Evolutionary conservation across 2,797 vertebrate species (phyloP), one percentile per base, ranked within the genome.

Genomic region (Lithobates pipiens): DNA sequence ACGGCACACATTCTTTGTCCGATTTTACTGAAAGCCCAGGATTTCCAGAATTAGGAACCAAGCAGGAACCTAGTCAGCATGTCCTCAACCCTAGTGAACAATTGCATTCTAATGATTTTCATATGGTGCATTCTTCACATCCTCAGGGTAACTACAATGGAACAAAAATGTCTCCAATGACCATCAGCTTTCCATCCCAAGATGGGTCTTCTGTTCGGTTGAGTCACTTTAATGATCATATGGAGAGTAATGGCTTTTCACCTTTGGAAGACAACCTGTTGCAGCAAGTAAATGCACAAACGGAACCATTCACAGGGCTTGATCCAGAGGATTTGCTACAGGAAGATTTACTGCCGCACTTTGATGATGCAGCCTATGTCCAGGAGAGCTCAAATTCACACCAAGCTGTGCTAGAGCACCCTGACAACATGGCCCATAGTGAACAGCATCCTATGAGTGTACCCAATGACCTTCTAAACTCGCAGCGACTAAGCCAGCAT

Each of bases 301-400:
- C 89, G 23, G 95, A 94, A 89, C 94, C 96, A 11, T 96, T 99
- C 90, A 96, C 96, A 63, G 95, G 93, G 78, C 94, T 99, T 86
- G 96, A 96, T 83, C 95, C 96, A 0, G 96, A 96, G 63, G 95
- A 97, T 91, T 96, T 99, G 77, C 93, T 99, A 88, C 98, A 95
- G 79, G 97, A 97, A 89, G 95, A 94, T 77, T 95, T 99, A 6
- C 92, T 99, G 87, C 96, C 97, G 6, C 96, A 98, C 85, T 96
- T 99, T 3, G 97, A 97, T 86, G 96, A 95, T 65, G 89, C 96
- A 82, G 90, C 95, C 0, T 96, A 98, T 90, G 96, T 94, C 89
- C 97, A 97, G 86, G 94, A 95, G 84, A 67, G 54, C 46, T 73
- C 85, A 18, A 92, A 91, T 90, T 92, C 95, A 86, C 92, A 90